These are phyloP conservation scores for Phalacrocorax pelagicus DNA, from an alignment of 2,113 vertebrate species.

Conservation along the genomic window DNA sequence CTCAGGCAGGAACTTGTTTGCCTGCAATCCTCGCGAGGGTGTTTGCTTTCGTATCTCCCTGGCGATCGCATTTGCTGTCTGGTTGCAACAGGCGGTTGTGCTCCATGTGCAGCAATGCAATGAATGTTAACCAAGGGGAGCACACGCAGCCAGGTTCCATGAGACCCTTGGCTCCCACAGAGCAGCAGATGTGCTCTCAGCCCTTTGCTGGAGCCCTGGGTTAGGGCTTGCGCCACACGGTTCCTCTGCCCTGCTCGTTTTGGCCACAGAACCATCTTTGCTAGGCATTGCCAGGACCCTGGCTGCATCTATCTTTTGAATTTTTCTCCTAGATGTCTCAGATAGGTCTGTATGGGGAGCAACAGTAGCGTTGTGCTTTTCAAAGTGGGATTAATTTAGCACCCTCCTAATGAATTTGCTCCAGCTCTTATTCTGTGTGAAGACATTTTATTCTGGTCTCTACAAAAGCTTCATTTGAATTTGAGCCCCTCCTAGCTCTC, in stretches of 20 bases:
- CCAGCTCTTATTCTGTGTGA: not conserved
- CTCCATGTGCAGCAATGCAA: accelerated
- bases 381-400: not conserved
- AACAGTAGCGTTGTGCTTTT: not conserved
- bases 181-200: not conserved
- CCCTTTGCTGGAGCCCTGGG: not conserved
- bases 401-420: not conserved
- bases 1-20: not conserved
- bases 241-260: not conserved
- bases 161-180: accelerated
- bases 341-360: not conserved
- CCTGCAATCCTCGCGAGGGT: not conserved
- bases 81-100: not conserved
- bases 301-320: not conserved
- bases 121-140: not conserved
- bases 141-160: accelerated
- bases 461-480: not conserved
- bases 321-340: not conserved
- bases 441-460: not conserved
- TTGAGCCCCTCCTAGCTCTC: not conserved
- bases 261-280: not conserved
- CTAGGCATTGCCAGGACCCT: no score
- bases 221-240: accelerated
- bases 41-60: not conserved
- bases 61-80: not conserved